These are phyloP conservation scores for Phoenicopterus ruber DNA, from an alignment of 2,113 vertebrate species.

Conservation along the genomic window DNA sequence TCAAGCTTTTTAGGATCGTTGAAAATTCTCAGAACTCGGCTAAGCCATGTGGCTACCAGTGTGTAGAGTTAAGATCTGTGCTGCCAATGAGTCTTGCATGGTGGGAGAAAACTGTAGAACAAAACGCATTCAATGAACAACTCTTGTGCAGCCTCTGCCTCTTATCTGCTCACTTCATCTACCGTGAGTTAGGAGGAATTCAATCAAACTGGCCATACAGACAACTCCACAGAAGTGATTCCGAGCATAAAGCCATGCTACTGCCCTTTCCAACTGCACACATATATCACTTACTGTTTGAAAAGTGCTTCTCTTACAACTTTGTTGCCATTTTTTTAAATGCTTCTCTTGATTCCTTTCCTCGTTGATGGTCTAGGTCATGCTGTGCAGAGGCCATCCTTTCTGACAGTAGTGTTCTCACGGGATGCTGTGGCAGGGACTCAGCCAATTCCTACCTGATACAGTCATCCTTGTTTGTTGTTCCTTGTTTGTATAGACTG, in stretches of 20 bases:
- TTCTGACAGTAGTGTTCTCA: neutral
- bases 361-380: neutral
- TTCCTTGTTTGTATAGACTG: neutral
- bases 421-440: neutral
- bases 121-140: neutral
- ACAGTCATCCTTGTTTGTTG: neutral
- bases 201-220: neutral
- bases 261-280: neutral
- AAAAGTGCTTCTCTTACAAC: neutral
- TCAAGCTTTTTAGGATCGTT: neutral
- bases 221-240: neutral
- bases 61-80: fast-evolving
- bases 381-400: neutral
- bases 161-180: neutral
- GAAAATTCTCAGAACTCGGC: neutral
- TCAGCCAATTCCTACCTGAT: neutral
- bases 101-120: neutral
- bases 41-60: neutral
- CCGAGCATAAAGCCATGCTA: neutral
- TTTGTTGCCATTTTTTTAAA: neutral
- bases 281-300: neutral
- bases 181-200: neutral
- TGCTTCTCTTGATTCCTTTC: neutral
- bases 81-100: neutral
- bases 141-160: neutral